Base-by-base conservation (phyloP, 2,797 vertebrate species). In the Cuculus canorus region DNA sequence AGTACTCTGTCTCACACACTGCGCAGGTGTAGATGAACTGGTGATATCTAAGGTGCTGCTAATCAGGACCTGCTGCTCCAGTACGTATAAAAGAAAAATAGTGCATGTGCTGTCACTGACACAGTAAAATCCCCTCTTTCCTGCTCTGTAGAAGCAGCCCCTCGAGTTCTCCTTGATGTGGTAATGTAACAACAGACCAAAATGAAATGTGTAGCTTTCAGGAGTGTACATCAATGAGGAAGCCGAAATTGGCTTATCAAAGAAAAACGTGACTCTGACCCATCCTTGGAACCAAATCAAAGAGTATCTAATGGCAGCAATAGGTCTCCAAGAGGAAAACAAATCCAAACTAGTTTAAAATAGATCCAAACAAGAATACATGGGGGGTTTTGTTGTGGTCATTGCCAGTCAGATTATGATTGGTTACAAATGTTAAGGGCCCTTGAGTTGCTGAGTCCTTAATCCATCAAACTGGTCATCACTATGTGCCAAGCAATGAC, bases 201-300 rank as follows among this genome's bases (percentile, higher is more conserved):
- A 91, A 72, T 45, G 59, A 88, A 93, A 88, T 1, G 0, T 30
- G 82, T 72, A 87, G 5, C 86, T 94, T 91, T 94, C 63, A 32
- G 81, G 54, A 79, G 43, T 1, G 5, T 27, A 86, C 75, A 88
- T 90, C 76, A 92, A 50, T n/a, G 37, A 82, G 69, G 87, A 32
- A 88, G 93, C 48, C 19, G 83, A 88, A 95, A 41, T 3, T 88
- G 82, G 92, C 85, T 95, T 94, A 83, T 91, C 72, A 91, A 77
- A 92, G 64, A 41, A 87, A 96, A 96, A 94, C 41, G 63, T 37
- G 77, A 90, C 79, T 89, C 87, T 66, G 52, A 86, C 83, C 90
- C 94, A 96, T 97, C 95, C 63, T 65, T 95, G 94, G 86, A 96
- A 83, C 3, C 15, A 86, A 96, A 95, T 92, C 79, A 95, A 95